A percentile compares a stretch with the other conserved stretches of the same genome.
Evolutionary conservation across 2,888 invertebrate genomes (phyloP).

Genomic region (Liopterus haemorrhoidalis): DNA sequence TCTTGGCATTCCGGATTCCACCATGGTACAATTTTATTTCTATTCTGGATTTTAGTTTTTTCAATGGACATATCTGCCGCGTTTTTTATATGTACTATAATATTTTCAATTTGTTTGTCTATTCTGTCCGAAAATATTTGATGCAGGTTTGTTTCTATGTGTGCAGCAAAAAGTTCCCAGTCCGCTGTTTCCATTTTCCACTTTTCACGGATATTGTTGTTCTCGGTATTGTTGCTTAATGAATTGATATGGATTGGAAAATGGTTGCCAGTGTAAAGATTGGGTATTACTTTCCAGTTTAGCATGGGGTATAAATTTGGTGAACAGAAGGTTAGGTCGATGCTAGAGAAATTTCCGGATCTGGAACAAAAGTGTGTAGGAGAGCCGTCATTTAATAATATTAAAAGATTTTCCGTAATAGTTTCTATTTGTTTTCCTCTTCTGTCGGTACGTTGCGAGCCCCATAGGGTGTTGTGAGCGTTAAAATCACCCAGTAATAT

Average conservation of each 20-base stretch:
- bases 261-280: constrained; percentile 28
- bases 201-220: background rate
- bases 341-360: constrained; percentile 17
- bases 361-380: constrained; percentile 27
- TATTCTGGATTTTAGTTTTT: background rate
- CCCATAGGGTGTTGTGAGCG: constrained; percentile 27
- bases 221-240: background rate
- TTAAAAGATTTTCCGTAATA: constrained; percentile 22
- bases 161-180: constrained; percentile 4
- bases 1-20: background rate
- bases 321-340: constrained; percentile 26
- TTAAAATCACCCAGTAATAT: constrained; percentile 33
- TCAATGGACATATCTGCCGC: background rate
- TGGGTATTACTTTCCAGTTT: constrained; percentile 10
- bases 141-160: background rate
- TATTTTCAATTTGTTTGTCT: background rate
- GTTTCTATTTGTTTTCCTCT: constrained; percentile 28
- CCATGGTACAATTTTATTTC: background rate
- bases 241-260: constrained; percentile 21
- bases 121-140: background rate
- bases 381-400: constrained; percentile 15
- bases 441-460: constrained; percentile 22
- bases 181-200: constrained; percentile 1
- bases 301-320: constrained; percentile 13
- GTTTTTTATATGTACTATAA: background rate